Evolutionary conservation across 2,113 vertebrate genomes (phyloP), one percentile per base, ranked within the genome.

Genomic region (Ciconia maguari): DNA sequence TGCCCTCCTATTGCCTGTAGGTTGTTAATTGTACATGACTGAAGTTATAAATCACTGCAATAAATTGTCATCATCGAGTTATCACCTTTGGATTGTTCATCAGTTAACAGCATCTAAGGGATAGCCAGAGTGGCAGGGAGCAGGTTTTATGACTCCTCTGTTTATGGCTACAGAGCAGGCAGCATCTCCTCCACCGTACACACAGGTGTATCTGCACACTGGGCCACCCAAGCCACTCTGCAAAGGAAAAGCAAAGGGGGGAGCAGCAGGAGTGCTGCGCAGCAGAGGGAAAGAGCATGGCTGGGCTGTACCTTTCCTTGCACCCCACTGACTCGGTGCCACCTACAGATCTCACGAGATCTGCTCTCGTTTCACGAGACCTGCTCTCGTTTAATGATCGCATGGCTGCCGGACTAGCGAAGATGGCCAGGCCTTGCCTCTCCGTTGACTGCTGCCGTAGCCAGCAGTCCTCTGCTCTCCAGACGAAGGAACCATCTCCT

Each of bases 1-100:
- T 69, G 71, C 60, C 64, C 49, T 82, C 87, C 87, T 87, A 44
- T 87, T 87, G 83, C 72, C 77, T 82, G 65, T 57, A 81, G 83
- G 60, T n/a, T 88, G 87, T 85, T 88, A 69, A 93, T 82, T 82
- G 84, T 49, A 85, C 60, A 13, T 36, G 87, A 32, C 79, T 46
- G 65, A 74, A 85, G 75, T 82, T 85, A 78, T 41, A 82, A 94
- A 91, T 82, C 1, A 12, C 75, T 51, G 87, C 95, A 74, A 78
- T 93, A 82, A 95, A 90, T 87, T 85, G 89, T 34, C 86, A 87
- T 77, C 44, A 46, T 77, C 54, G 0, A 69, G 64, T 94, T 78
- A 78, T 61, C 89, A 82, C 69, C 89, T 96, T 78, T 13, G 46
- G 61, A 61, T 48, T 84, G 86, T 70, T 78, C 87, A 57, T 77